Percentiles rank a stretch among this genome's conserved stretches.
These are phyloP conservation scores for Halictus quadricinctus DNA, from an alignment of 2,888 invertebrate species.

Conservation along the genomic window DNA sequence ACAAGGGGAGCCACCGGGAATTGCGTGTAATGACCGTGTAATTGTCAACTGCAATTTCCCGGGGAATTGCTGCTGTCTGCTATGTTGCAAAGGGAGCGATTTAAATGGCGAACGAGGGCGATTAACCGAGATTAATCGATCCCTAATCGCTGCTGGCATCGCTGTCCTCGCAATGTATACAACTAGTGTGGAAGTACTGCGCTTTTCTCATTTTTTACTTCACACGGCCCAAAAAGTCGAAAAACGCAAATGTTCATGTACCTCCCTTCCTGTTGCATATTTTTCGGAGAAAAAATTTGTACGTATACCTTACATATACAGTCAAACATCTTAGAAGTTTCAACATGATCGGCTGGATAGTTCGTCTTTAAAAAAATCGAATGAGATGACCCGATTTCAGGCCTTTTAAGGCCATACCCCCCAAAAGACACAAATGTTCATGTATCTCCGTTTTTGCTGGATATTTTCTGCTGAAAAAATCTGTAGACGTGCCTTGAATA, in stretches of 20 bases:
- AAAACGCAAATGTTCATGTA: neutral
- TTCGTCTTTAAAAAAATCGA: neutral
- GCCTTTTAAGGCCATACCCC: too few species aligned
- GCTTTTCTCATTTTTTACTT: neutral
- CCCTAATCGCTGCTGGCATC: neutral
- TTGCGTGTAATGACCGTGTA: constrained; percentile 22
- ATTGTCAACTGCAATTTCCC: constrained; percentile 17
- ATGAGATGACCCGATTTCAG: neutral
- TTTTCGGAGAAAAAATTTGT: neutral
- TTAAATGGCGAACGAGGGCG: neutral
- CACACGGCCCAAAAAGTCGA: neutral
- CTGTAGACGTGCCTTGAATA: neutral
- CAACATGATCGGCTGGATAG: neutral
- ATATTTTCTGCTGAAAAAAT: neutral
- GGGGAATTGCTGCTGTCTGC: neutral
- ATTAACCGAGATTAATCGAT: constrained; percentile 6
- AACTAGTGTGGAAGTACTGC: neutral
- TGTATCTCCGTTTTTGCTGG: neutral
- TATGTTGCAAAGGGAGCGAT: neutral
- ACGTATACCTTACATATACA: neutral
- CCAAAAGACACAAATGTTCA: too few species aligned
- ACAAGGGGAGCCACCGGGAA: neutral
- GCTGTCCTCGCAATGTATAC: neutral
- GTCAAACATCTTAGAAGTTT: neutral
- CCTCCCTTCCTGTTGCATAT: neutral